These are phyloP conservation scores for Acropternis orthonyx DNA, from an alignment of 2,797 vertebrate genomes.

Conservation along the genomic window DNA sequence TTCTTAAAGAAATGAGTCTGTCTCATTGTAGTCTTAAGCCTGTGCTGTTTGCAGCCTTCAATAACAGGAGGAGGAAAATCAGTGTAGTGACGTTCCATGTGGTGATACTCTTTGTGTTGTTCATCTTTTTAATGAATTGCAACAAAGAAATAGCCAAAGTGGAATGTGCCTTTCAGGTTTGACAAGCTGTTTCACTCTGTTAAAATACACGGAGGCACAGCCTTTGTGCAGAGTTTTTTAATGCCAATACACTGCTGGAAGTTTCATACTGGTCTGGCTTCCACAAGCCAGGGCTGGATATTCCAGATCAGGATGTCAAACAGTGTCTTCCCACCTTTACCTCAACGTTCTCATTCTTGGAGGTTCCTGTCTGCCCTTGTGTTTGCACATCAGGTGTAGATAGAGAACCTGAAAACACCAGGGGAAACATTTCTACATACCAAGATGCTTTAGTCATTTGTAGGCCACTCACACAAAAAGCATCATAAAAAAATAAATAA, in stretches of 20 bases:
- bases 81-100: accelerated
- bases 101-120: background rate
- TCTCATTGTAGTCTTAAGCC: background rate
- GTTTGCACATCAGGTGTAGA: background rate
- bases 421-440: background rate
- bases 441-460: background rate
- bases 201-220: accelerated
- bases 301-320: background rate
- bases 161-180: background rate
- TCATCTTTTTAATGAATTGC: background rate
- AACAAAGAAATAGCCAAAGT: background rate
- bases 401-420: background rate
- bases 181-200: background rate
- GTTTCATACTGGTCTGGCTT: background rate
- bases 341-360: background rate
- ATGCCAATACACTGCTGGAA: no score
- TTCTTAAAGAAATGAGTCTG: background rate
- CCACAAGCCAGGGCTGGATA: background rate
- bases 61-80: background rate
- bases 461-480: background rate
- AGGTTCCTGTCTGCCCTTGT: background rate
- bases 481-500: background rate
- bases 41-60: background rate
- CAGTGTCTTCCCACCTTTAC: accelerated
- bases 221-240: background rate